Base-by-base conservation (phyloP, 2,797 vertebrate genomes). In the Chloroceryle amazona region DNA sequence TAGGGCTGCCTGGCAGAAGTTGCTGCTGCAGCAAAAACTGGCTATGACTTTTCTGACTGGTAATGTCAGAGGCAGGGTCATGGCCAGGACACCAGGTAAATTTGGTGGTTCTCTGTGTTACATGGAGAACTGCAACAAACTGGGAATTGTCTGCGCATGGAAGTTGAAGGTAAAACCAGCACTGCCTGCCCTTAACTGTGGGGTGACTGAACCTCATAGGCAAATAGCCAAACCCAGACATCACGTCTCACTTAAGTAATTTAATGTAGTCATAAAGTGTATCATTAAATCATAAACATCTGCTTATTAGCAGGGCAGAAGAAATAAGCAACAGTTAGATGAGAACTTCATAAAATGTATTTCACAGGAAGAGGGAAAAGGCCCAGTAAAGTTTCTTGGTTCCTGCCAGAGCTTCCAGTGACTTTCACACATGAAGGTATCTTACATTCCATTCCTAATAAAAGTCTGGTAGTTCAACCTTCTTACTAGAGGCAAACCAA, bases 161-260 rank as follows among this genome's bases (percentile, higher is more conserved):
- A 26, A 90, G 75, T 14, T 41, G 78, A 93, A 90, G 61, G 82
- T 68, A 58, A 86, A 92, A 81, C 11, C 73, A 70, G 76, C 66
- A 6, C 54, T 65, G 75, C 57, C 68, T 67, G 79, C 85, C 72
- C 57, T 71, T 25, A 44, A 9, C 37, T 71, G 68, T 6, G 33
- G 37, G 49, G 57, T 67, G 63, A 35, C 60, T 94, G 93, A 42
- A 66, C 62, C 82, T 90, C 2, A 1, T 12, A 86, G 95, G 88
- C 95, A 83, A 68, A 66, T 13, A 54, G 82, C 94, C 88, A 95
- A 93, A 68, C 65, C 76, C 81, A 81, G 84, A 13, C 81, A 19
- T 60, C 3, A 37, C 10, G 62, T 73, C 67, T 91, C 78, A 58
- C 55, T 65, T 21, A 10, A 78, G 67, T 54, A 42, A 71, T 93